Evolutionary conservation across 2,113 vertebrate genomes (phyloP).

Genomic region (Peromyscus californicus): DNA sequence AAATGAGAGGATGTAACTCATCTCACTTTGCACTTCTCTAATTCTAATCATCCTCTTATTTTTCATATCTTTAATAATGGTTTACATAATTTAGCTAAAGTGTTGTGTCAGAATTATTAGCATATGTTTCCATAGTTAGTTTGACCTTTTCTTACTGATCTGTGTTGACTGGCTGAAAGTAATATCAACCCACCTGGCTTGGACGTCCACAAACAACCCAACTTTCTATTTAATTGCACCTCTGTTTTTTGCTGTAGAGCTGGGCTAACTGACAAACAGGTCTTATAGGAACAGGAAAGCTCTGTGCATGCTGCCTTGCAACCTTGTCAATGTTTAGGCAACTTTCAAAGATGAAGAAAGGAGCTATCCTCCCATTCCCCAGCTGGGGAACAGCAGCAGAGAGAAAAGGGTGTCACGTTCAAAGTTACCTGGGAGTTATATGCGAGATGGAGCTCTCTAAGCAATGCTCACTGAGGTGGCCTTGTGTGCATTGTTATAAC

Average conservation of each 20-base stretch:
- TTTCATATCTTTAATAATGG: neutral
- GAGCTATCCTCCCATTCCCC: neutral
- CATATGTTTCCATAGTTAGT: neutral
- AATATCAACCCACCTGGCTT: neutral
- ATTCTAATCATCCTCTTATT: neutral
- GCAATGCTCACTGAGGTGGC: neutral
- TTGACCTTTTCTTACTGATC: neutral
- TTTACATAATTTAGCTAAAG: neutral
- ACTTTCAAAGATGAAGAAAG: constrained; percentile 19
- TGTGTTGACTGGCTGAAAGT: constrained; percentile 11
- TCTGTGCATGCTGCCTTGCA: neutral
- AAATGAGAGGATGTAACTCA: neutral
- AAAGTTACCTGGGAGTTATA: neutral
- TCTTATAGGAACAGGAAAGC: neutral
- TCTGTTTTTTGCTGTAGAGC: neutral
- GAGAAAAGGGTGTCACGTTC: neutral
- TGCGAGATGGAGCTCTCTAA: neutral
- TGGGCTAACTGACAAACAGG: neutral
- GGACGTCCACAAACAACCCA: neutral
- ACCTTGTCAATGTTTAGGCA: neutral
- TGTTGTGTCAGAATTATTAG: neutral
- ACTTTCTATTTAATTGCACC: neutral
- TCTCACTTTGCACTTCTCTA: neutral
- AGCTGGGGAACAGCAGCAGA: neutral
- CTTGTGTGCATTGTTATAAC: neutral